Base-by-base conservation (phyloP, 2,797 vertebrate genomes). In the Acanthurus leucopareius region DNA sequence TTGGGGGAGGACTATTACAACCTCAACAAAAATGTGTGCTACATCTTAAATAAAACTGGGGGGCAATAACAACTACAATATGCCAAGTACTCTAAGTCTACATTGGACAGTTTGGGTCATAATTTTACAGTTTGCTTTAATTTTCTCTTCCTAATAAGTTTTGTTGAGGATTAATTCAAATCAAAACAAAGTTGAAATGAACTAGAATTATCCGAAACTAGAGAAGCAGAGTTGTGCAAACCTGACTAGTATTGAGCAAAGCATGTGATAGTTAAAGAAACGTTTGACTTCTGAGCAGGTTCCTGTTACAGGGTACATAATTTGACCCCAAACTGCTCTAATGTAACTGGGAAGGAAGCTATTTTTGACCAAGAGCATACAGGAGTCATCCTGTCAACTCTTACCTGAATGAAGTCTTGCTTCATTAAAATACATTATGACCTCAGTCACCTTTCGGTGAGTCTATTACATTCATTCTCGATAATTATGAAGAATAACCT, bases 401-500 rank as follows among this genome's bases (percentile, higher is more conserved):
- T 19, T 54, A 5, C 40, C 35, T 3, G 54, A 44, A 67, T 57
- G 45, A 67, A 38, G 47, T 42, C 40, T 10, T 22, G 10, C 38
- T 48, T 52, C 13, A 64, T 72, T 69, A 67, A 59, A 58, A 54
- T 16, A 28, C 48, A 28, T 16, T 58, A 52, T 25, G 57, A 32
- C 47, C 65, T 53, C 14, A 15, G 51, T n/a, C 59, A 74, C 28
- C 15, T 22, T 16, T 45, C 38, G 4, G 38, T 19, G 4, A 66
- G 56, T 45, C 42, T 7, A 2, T 4, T 44, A 13, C 49, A 73
- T 49, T 73, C 22, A 47, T 61, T 16, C 16, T 35, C 51, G 54
- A 32, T 61, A 22, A 59, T 11, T 59, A 19, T 73, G 69, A 72
- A 56, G 56, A 77, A 75, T 42, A 54, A 61, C 42, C 71, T 60